Conservation (phyloP, 2,797 vertebrate genomes). For the Enteromius viviparus region DNA sequence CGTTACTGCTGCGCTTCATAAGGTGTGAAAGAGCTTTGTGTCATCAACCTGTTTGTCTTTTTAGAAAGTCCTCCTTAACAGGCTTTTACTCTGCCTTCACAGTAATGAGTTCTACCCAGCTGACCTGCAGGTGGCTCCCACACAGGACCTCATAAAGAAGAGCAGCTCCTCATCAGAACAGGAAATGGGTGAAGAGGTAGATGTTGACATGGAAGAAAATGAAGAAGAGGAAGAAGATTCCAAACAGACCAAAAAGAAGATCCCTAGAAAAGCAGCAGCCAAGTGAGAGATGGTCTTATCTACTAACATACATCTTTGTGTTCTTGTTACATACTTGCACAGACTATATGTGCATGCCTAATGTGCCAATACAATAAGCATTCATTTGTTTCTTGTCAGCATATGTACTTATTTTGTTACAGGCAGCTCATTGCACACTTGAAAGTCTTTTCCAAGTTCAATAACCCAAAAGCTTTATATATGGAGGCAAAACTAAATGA, state of each 20-base stretch:
- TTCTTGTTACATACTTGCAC: not conserved
- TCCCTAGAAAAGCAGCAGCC: constrained; percentile 71
- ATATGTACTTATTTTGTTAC: constrained; percentile 12
- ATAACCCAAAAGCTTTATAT: constrained; percentile 90
- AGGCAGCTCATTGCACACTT: constrained; percentile 92
- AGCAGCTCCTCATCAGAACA: not conserved
- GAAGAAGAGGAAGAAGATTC: constrained; percentile 67
- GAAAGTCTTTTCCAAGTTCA: constrained; percentile 93
- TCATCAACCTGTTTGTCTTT: not conserved
- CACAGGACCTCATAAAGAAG: constrained; percentile 86
- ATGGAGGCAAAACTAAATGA: constrained; percentile 86
- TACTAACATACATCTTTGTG: not conserved
- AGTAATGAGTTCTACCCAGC: constrained; percentile 94
- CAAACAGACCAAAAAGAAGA: constrained; percentile 78
- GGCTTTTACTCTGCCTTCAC: constrained; percentile 19
- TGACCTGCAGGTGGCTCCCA: constrained; percentile 89
- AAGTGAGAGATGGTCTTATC: constrained; percentile 67
- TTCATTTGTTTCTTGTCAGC: not conserved
- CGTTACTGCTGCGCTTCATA: constrained; percentile 92
- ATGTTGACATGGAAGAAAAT: constrained; percentile 70
- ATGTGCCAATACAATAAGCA: not conserved
- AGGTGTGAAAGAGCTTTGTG: constrained; percentile 73
- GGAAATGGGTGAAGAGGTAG: constrained; percentile 59
- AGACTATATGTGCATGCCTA: not conserved
- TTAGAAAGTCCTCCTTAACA: not conserved